Conservation (phyloP, 2,113 vertebrate genomes). For the Caretta caretta region DNA sequence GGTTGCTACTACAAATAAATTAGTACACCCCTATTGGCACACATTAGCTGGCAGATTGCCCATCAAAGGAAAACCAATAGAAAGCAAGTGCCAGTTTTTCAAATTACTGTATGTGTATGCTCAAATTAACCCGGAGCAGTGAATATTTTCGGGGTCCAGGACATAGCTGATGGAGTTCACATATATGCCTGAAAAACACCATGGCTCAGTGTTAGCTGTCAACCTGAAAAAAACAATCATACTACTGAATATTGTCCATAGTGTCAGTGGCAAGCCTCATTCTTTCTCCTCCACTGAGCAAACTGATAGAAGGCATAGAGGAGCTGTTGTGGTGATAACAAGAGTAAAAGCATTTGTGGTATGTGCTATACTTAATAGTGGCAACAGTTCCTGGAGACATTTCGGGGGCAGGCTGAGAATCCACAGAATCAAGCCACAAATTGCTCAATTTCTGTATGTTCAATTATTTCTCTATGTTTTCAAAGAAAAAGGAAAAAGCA, state of each 20-base stretch:
- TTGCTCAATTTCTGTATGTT: not conserved
- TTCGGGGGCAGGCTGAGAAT: not conserved
- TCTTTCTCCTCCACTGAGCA: not conserved
- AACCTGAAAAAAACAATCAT: not conserved
- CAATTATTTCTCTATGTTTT: conserved; percentile 23
- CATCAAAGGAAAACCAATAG: not conserved
- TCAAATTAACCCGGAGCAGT: accelerated
- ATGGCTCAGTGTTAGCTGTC: not conserved
- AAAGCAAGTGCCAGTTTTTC: not conserved
- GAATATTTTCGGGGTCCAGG: not conserved
- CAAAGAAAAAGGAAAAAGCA: not conserved
- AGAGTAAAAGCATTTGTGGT: not conserved
- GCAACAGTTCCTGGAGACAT: accelerated
- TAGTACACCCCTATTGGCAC: not conserved
- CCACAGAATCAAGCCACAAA: not conserved
- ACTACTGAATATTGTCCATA: not conserved
- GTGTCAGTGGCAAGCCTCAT: not conserved
- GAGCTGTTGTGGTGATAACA: not conserved
- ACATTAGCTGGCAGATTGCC: not conserved
- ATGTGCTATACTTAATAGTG: not conserved
- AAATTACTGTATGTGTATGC: not conserved
- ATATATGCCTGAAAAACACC: not conserved
- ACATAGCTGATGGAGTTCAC: not conserved
- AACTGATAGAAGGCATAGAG: not conserved
- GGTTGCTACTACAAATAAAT: accelerated